Base-by-base conservation (phyloP, 2,888 invertebrate genomes). In the Tiliacea aurago region DNA sequence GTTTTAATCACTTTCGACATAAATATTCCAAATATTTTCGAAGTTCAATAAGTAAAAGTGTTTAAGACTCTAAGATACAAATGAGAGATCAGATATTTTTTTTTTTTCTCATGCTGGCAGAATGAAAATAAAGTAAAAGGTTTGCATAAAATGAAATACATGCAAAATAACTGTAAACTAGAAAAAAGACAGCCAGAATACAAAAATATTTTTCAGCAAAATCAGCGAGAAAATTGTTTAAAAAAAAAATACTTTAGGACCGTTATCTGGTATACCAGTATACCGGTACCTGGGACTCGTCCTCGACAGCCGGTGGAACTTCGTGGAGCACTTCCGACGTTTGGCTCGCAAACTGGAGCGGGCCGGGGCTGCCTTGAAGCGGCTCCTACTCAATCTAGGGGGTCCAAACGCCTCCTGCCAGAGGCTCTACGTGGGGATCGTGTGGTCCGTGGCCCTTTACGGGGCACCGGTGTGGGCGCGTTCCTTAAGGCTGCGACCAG, bases 1-100 rank as follows among this genome's bases (percentile, higher is more conserved):
- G 15, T 47, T 53, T 67, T 49, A 58, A 59, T 64, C 62, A 73
- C 47, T 59, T 61, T 59, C 41, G 41, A 13, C 11, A 1, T n/a
- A 15, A n/a, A 58, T 53, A 51, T 78, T 13, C 1, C 15, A 20
- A 55, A 55, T 33, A 33, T 23, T 55, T 76, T 37, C 1, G 3
- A 45, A 68, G 33, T 33, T 62, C 10, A 33, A 20, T 49, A 43
- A 68, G 20, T 56, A n/a, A 77, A 68, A 13, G 18, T 13, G 23
- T 28, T 2, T 28, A 2, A 28, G 28, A 28, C 28, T 28, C 28
- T 45, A 33, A 43, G 5, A 66, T 18, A 37, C 1, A 28, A 58
- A 45, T 45, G 4, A 23, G 33, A 6, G 1, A 51, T 18, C 1
- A 15, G 7, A 49, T 28, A 28, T 28, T 28, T 28, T 28, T 28